Percentiles rank a stretch among this genome's conserved stretches.
These are phyloP conservation scores for Formica aserva DNA, from an alignment of 2,888 invertebrate species.

Conservation along the genomic window DNA sequence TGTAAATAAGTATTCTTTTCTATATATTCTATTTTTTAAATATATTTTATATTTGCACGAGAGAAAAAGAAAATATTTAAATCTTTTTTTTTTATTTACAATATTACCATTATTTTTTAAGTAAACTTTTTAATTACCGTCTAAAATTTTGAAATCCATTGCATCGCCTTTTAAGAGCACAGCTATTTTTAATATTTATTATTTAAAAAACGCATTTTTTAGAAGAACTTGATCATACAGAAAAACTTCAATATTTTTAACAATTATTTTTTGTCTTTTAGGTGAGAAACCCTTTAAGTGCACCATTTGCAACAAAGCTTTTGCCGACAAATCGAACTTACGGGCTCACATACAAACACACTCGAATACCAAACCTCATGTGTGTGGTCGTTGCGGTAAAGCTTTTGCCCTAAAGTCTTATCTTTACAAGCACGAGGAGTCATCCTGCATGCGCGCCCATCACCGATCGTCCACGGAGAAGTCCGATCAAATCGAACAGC, in stretches of 20 bases:
- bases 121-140: not conserved
- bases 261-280: slow-evolving; percentile 80
- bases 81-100: not conserved
- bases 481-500: slow-evolving; percentile 60
- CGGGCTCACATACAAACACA: slow-evolving; percentile 96
- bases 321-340: slow-evolving; percentile 96
- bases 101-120: not conserved
- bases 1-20: not conserved
- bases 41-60: not conserved
- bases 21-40: not conserved
- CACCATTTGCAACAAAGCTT: slow-evolving; percentile 94
- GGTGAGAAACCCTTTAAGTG: slow-evolving; percentile 96
- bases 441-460: slow-evolving; percentile 92
- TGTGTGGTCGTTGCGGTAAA: slow-evolving; percentile 94
- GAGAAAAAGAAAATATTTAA: not conserved
- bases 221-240: not conserved
- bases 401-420: slow-evolving; percentile 96
- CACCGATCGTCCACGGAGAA: slow-evolving; percentile 75
- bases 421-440: slow-evolving; percentile 96
- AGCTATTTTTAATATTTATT: not conserved
- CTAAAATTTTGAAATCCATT: not conserved
- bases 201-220: not conserved
- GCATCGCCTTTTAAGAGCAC: not conserved
- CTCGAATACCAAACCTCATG: slow-evolving; percentile 94
- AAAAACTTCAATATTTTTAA: slow-evolving; percentile 11